Evolutionary conservation across 2,888 invertebrate species (phyloP).

Genomic region (Dynastes hyllus): DNA sequence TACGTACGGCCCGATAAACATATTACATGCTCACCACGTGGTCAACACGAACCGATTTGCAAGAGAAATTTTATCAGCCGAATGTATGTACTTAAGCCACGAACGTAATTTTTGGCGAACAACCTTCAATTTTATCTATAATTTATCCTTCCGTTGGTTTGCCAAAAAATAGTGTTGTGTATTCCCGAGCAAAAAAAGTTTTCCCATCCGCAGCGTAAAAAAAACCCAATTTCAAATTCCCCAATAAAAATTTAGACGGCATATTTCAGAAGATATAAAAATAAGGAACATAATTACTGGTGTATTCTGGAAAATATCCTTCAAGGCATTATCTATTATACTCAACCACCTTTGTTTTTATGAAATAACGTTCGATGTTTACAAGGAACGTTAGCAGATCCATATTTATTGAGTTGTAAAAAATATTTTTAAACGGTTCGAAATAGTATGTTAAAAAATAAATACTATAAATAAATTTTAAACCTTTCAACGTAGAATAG

Average conservation of each 20-base stretch:
- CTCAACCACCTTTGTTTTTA: background rate
- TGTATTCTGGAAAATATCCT: background rate
- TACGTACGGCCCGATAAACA: slow-evolving; percentile 22
- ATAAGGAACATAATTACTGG: background rate
- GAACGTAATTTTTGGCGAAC: slow-evolving; percentile 21
- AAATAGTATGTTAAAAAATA: background rate
- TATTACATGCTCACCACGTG: slow-evolving; percentile 40
- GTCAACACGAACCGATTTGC: slow-evolving; percentile 32
- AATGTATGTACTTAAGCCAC: slow-evolving; percentile 3
- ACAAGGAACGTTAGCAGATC: background rate
- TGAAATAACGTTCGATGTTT: background rate
- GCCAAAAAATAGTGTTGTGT: slow-evolving; percentile 28
- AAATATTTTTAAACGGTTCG: background rate
- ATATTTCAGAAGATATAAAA: background rate
- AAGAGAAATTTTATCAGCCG: slow-evolving; percentile 43
- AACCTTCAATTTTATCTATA: slow-evolving; percentile 46
- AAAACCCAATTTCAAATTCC: background rate
- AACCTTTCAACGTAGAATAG: no score
- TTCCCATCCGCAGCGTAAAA: background rate
- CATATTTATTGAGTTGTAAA: background rate
- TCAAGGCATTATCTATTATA: background rate
- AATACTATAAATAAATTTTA: no score
- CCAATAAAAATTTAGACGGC: background rate
- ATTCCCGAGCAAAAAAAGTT: background rate
- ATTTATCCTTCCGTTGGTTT: slow-evolving; percentile 45